Percentiles rank a stretch among this genome's conserved stretches.
Conservation (phyloP, 1,140 invertebrate genomes). For the Drosophila pseudoobscura region DNA sequence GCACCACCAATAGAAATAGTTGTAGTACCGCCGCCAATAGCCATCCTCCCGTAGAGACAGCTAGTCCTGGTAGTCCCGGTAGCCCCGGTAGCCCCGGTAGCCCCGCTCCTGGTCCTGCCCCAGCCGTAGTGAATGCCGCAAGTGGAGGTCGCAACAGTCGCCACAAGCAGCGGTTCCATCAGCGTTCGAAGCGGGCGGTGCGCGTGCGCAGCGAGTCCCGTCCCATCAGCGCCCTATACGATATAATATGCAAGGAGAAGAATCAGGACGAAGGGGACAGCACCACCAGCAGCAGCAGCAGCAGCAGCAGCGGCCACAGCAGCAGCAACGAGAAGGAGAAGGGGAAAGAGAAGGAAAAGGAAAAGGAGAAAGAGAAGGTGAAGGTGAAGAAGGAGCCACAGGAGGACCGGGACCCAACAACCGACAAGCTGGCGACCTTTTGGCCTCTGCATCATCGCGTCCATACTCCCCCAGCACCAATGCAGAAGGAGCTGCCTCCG, state of each 20-base stretch:
- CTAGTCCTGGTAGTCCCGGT: slow-evolving; percentile 38
- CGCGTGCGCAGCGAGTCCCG: slow-evolving; percentile 81
- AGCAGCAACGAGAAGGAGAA: slow-evolving; percentile 16
- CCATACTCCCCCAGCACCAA: slow-evolving; percentile 49
- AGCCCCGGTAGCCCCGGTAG: neutral
- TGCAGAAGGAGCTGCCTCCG: slow-evolving; percentile 19
- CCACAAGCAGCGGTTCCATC: slow-evolving; percentile 70
- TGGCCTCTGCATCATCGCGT: slow-evolving; percentile 67
- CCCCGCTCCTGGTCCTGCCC: no score
- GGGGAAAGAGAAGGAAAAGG: neutral
- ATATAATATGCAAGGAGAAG: slow-evolving; percentile 84
- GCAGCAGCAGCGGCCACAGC: slow-evolving; percentile 36
- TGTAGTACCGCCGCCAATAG: slow-evolving; percentile 7
- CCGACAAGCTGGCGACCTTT: slow-evolving; percentile 74
- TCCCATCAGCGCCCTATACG: slow-evolving; percentile 79
- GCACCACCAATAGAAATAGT: slow-evolving; percentile 47
- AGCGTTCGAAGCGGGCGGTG: slow-evolving; percentile 68
- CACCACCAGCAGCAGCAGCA: slow-evolving; percentile 51
- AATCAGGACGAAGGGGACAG: slow-evolving; percentile 64
- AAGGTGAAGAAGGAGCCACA: slow-evolving; percentile 13
- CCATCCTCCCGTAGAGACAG: slow-evolving; percentile 38
- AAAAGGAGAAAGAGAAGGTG: neutral
- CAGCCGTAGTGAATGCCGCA: slow-evolving; percentile 1
- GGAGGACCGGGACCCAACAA: slow-evolving; percentile 24
- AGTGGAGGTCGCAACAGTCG: slow-evolving; percentile 60